These are phyloP conservation scores for Hymenopus coronatus DNA, from an alignment of 2,888 invertebrate species.

Conservation along the genomic window DNA sequence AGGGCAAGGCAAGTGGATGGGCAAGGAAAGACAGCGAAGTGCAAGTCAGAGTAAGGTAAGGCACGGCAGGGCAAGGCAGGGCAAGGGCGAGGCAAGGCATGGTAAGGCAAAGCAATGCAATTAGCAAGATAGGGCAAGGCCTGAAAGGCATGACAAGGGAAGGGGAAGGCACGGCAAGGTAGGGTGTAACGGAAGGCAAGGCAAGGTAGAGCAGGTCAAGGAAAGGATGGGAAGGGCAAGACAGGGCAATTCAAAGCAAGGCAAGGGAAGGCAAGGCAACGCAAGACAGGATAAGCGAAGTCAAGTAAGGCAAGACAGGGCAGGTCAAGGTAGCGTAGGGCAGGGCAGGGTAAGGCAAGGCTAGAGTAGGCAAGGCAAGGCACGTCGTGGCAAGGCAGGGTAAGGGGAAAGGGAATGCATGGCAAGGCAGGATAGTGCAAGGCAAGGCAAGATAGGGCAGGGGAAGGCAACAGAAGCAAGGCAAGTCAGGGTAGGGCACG, in stretches of 20 bases:
- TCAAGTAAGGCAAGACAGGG: slow-evolving; percentile 18
- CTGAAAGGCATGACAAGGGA: not conserved
- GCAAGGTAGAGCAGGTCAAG: not conserved
- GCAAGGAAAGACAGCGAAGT: too few relatives aligned
- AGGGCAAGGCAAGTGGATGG: too few relatives aligned
- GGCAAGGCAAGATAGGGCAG: not conserved
- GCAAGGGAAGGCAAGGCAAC: not conserved
- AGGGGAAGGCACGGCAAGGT: not conserved
- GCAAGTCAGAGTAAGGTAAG: too few relatives aligned
- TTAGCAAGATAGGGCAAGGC: not conserved
- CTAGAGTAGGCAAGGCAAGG: not conserved
- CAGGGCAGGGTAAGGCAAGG: slow-evolving; percentile 15
- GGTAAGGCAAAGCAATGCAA: not conserved
- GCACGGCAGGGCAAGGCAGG: too few relatives aligned
- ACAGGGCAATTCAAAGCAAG: too few relatives aligned
- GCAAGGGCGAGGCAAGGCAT: too few relatives aligned
- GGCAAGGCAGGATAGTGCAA: not conserved
- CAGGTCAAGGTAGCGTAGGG: not conserved
- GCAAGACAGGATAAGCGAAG: slow-evolving; percentile 20
- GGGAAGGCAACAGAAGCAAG: too few relatives aligned
- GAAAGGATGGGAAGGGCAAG: not conserved
- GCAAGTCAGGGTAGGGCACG: too few relatives aligned
- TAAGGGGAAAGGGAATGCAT: not conserved
- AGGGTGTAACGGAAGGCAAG: not conserved
- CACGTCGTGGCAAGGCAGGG: not conserved